Percentiles rank a stretch among this genome's conserved stretches.
phyloP scores from a whole-genome alignment of 2,888 invertebrate species.

The Shargacucullia verbasci region DNA sequence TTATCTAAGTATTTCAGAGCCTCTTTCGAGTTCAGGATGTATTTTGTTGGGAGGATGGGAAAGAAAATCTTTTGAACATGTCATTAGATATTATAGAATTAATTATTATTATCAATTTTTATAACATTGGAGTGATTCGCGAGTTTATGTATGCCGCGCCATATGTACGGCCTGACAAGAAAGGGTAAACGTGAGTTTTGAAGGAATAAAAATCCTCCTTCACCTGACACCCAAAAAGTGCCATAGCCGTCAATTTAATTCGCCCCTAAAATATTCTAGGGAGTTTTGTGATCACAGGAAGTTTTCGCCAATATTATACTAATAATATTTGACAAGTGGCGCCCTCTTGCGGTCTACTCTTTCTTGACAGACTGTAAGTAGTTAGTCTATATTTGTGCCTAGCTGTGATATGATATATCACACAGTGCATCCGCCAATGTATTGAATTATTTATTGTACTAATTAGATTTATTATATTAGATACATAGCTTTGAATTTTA shows the following conservation, averaged over 20 bases:
- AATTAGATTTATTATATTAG: background rate
- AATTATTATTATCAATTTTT: conserved; percentile 26
- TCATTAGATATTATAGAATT: conserved; percentile 33
- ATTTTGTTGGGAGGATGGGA: background rate
- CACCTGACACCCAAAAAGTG: too few species aligned
- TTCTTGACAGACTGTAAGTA: too few species aligned
- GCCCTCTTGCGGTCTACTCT: too few species aligned
- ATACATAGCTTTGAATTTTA: too few species aligned
- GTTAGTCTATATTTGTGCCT: conserved; percentile 15
- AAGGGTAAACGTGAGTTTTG: too few species aligned
- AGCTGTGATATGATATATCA: conserved; percentile 57
- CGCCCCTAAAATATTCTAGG: too few species aligned
- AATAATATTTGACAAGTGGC: too few species aligned
- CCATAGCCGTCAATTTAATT: too few species aligned
- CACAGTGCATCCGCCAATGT: conserved; percentile 64
- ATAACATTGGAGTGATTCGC: conserved; percentile 24
- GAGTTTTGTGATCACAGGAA: too few species aligned
- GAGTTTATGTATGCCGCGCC: conserved; percentile 40
- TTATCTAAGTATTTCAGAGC: conserved; percentile 7
- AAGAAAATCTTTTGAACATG: conserved; percentile 32
- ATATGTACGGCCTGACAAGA: conserved; percentile 30
- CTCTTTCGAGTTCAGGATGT: conserved; percentile 13
- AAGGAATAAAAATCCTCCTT: too few species aligned
- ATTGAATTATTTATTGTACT: conserved; percentile 32
- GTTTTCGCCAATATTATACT: too few species aligned